Conservation (phyloP, 1,140 invertebrate genomes). For the Streblospio benedicti region DNA sequence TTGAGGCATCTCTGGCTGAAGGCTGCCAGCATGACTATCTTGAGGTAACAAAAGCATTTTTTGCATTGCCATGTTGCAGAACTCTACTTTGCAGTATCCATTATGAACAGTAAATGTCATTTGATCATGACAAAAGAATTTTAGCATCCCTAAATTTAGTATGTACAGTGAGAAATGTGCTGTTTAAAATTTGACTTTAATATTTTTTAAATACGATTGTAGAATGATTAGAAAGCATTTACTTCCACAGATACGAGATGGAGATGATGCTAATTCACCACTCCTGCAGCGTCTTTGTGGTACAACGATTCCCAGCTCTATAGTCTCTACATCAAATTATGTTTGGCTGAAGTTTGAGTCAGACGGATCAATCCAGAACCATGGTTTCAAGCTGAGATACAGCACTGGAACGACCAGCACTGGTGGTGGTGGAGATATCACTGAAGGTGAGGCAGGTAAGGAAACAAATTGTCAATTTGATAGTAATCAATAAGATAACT, state of each 20-base stretch:
- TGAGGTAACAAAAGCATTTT: constrained; percentile 44
- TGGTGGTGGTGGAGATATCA: background rate
- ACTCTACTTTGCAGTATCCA: too few species aligned
- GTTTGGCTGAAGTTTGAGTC: constrained; percentile 92
- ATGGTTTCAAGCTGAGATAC: constrained; percentile 81
- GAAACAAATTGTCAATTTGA: too few species aligned
- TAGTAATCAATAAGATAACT: too few species aligned
- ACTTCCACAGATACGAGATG: constrained; percentile 45
- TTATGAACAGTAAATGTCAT: too few species aligned
- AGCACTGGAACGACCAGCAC: constrained; percentile 60
- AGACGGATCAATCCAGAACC: constrained; percentile 79
- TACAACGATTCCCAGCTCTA: constrained; percentile 74
- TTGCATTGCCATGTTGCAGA: too few species aligned
- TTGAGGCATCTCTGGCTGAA: constrained; percentile 65
- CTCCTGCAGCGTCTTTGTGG: constrained; percentile 84
- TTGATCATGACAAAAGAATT: too few species aligned
- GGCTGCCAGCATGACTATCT: constrained; percentile 93
- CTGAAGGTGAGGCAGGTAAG: too few species aligned
- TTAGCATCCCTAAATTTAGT: too few species aligned
- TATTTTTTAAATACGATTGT: too few species aligned
- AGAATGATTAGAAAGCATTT: too few species aligned
- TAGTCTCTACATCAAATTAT: constrained; percentile 78
- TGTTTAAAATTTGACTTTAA: too few species aligned
- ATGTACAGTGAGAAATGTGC: too few species aligned
- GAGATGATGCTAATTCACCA: constrained; percentile 52